phyloP scores from a whole-genome alignment of 2,888 invertebrate genomes.

The Leucophenga maculata region DNA sequence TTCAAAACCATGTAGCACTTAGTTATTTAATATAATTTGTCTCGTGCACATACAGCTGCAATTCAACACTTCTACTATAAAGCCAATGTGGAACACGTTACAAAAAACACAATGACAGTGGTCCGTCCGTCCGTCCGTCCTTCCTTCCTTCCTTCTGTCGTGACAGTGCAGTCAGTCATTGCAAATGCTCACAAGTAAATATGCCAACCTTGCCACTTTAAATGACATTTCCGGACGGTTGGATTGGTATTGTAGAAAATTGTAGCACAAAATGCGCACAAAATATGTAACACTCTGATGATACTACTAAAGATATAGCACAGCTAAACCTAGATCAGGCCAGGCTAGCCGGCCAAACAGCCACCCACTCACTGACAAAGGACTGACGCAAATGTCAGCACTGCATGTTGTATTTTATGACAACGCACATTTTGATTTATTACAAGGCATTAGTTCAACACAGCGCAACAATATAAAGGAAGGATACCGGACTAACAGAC shows the following conservation, averaged over 20 bases:
- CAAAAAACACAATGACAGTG: too few species aligned
- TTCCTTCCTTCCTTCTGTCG: too few species aligned
- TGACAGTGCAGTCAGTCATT: neutral
- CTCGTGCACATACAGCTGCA: neutral
- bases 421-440: constrained; percentile 62
- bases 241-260: neutral
- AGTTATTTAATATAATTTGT: neutral
- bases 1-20: too few species aligned
- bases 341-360: neutral
- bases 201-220: constrained; percentile 20
- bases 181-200: constrained; percentile 20
- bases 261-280: constrained; percentile 1
- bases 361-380: constrained; percentile 42
- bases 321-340: too few species aligned
- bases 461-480: neutral
- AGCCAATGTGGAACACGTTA: too few species aligned
- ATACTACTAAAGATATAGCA: constrained; percentile 1
- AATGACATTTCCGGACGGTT: constrained; percentile 26
- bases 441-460: constrained; percentile 42
- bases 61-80: too few species aligned
- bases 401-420: constrained; percentile 59
- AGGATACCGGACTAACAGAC: constrained; percentile 6
- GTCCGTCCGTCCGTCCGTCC: too few species aligned
- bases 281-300: constrained; percentile 2
- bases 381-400: constrained; percentile 56